Evolutionary conservation across 2,113 vertebrate genomes (phyloP).

Genomic region (Oreochromis niloticus): DNA sequence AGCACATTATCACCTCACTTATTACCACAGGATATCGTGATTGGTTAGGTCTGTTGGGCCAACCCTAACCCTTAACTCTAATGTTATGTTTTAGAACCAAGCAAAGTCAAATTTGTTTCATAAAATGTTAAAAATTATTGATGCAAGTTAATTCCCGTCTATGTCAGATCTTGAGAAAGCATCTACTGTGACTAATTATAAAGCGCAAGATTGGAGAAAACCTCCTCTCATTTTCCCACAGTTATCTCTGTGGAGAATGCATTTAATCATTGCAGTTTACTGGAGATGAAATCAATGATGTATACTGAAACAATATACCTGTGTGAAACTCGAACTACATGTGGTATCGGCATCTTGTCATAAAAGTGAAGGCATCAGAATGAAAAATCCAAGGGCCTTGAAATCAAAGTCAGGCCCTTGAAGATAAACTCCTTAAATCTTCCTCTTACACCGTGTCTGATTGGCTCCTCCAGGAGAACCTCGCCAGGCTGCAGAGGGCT

Average conservation of each 20-base stretch:
- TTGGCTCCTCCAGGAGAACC: conserved; percentile 83
- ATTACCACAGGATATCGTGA: not conserved
- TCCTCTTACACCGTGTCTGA: not conserved
- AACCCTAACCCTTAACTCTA: not conserved
- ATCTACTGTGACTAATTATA: not conserved
- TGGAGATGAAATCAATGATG: not conserved
- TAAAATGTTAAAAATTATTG: not conserved
- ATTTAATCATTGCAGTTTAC: not conserved
- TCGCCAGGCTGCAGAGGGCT: conserved; percentile 91
- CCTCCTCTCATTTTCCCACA: not conserved
- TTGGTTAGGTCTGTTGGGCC: not conserved
- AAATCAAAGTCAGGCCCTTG: not conserved
- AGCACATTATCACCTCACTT: not conserved
- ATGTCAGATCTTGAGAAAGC: not conserved
- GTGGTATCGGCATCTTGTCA: not conserved
- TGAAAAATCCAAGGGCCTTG: not conserved
- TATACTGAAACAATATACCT: not conserved
- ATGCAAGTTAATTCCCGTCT: not conserved
- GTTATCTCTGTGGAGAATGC: not conserved
- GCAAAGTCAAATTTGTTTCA: not conserved
- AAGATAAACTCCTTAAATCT: not conserved
- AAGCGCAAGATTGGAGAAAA: too few species aligned
- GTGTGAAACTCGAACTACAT: not conserved
- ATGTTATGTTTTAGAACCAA: not conserved
- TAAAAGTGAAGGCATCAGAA: not conserved